Evolutionary conservation across 2,797 vertebrate species (phyloP).

Genomic region (Brachymystax lenok): DNA sequence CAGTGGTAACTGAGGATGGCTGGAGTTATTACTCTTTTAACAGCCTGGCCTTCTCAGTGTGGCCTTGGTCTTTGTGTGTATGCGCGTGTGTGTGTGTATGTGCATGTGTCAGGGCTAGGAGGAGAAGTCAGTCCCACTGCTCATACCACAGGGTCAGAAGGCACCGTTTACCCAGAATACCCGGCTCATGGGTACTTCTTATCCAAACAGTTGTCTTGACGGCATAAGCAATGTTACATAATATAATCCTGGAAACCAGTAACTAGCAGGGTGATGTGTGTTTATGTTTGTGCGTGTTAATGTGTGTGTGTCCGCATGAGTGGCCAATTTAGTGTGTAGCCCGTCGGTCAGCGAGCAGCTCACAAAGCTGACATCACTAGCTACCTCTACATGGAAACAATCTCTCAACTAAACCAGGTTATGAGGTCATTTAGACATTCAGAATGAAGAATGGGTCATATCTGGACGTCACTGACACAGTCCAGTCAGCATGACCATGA

Average conservation of each 20-base stretch:
- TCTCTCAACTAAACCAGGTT: constrained; percentile 9
- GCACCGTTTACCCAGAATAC: constrained; percentile 30
- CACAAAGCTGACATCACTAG: background rate
- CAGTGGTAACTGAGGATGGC: background rate
- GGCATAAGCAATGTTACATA: constrained; percentile 9
- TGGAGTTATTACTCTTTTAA: constrained; percentile 13
- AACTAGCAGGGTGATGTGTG: background rate
- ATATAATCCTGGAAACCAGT: background rate
- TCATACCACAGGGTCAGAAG: constrained; percentile 39
- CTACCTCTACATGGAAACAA: constrained; percentile 33
- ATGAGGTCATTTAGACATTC: background rate
- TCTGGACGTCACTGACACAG: constrained; percentile 37
- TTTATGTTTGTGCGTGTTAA: too few relatives aligned
- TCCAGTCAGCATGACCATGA: constrained; percentile 47
- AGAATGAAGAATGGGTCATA: background rate
- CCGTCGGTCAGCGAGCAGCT: too few relatives aligned
- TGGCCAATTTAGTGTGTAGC: background rate
- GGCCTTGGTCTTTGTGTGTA: constrained; percentile 7
- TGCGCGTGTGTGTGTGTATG: too few relatives aligned
- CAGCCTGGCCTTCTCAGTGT: background rate
- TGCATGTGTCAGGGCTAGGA: background rate
- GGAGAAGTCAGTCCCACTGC: background rate
- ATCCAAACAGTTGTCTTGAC: background rate
- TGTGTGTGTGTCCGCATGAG: background rate
- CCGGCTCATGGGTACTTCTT: constrained; percentile 10